Percentiles rank a stretch among this genome's conserved stretches.
phyloP scores from a whole-genome alignment of 2,888 invertebrate genomes.

The Halictus ligatus region DNA sequence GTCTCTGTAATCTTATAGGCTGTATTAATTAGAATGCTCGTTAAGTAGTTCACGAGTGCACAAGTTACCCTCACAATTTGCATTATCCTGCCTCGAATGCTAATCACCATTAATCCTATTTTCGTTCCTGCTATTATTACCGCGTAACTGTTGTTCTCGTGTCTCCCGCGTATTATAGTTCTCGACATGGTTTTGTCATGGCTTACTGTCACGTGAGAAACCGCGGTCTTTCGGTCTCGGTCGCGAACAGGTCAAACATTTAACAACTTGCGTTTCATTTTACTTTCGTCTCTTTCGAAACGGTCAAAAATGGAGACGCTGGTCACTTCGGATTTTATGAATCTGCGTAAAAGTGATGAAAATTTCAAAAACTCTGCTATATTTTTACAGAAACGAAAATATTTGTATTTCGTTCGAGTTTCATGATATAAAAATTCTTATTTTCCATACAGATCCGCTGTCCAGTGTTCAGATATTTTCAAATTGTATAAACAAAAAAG shows the following conservation, averaged over 20 bases:
- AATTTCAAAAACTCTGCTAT: too few relatives aligned
- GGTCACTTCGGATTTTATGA: too few relatives aligned
- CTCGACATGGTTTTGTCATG: not conserved
- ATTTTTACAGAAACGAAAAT: too few relatives aligned
- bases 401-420: too few relatives aligned
- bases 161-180: slow-evolving; percentile 20
- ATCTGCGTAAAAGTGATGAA: too few relatives aligned
- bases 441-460: too few relatives aligned
- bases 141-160: slow-evolving; percentile 3
- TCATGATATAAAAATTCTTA: too few relatives aligned
- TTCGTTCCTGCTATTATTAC: slow-evolving; percentile 35
- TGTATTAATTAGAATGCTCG: slow-evolving; percentile 27
- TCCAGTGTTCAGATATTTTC: too few relatives aligned
- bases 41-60: slow-evolving; percentile 14
- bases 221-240: slow-evolving; percentile 1
- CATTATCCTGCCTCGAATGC: slow-evolving; percentile 8
- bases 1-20: slow-evolving; percentile 5
- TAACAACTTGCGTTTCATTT: not conserved
- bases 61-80: not conserved
- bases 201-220: slow-evolving; percentile 6
- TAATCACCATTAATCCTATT: slow-evolving; percentile 28
- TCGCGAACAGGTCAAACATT: not conserved
- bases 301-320: not conserved
- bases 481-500: too few relatives aligned
- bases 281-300: not conserved